These are phyloP conservation scores for Heliconius ismenius DNA, from an alignment of 2,888 invertebrate genomes.

Conservation along the genomic window DNA sequence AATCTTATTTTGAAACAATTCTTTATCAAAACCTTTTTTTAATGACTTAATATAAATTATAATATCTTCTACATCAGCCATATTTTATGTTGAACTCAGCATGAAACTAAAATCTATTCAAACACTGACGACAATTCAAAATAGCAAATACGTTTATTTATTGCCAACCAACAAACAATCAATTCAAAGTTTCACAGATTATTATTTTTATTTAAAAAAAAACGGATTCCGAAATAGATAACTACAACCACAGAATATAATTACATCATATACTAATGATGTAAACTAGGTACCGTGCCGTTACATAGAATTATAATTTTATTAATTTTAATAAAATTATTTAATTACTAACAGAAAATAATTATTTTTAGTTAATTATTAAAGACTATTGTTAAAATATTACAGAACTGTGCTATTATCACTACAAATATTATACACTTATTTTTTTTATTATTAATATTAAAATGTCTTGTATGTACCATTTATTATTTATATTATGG, in stretches of 20 bases:
- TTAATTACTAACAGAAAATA: no score
- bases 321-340: no score
- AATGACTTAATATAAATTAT: slow-evolving; percentile 71
- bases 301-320: no score
- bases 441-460: background rate
- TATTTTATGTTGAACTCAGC: slow-evolving; percentile 42
- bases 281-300: background rate
- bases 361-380: no score
- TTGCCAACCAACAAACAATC: background rate
- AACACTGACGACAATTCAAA: slow-evolving; percentile 24
- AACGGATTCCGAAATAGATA: background rate
- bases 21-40: slow-evolving; percentile 74
- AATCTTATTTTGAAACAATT: slow-evolving; percentile 70
- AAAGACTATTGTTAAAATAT: background rate
- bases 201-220: background rate
- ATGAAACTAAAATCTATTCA: background rate
- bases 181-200: background rate
- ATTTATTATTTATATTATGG: no score
- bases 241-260: background rate
- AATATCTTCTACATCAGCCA: slow-evolving; percentile 71
- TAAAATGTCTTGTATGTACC: background rate
- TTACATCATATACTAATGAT: background rate
- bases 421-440: background rate
- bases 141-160: slow-evolving; percentile 27
- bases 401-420: background rate